These are phyloP conservation scores for Orchestia grillus DNA, from an alignment of 1,140 invertebrate genomes.

Conservation along the genomic window DNA sequence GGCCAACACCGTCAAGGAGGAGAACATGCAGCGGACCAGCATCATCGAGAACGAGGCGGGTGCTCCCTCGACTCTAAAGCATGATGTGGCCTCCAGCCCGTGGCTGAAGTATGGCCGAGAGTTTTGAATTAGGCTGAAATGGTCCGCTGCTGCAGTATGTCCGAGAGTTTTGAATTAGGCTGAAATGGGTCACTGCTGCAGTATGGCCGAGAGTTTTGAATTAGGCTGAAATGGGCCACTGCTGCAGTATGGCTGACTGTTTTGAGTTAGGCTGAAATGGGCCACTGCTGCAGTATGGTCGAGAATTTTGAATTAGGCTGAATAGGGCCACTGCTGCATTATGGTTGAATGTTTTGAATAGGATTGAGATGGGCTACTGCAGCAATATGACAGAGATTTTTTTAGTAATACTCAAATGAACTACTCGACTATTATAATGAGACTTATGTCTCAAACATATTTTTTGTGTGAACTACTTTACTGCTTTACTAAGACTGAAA, in stretches of 20 bases:
- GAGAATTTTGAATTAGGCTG: background rate
- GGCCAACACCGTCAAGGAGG: slow-evolving; percentile 88
- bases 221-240: background rate
- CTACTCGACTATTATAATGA: background rate
- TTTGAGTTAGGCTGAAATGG: background rate
- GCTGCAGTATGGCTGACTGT: background rate
- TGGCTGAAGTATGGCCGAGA: background rate
- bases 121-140: background rate
- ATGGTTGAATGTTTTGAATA: background rate
- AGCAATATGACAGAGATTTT: background rate
- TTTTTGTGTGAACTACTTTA: background rate
- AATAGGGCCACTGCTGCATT: background rate
- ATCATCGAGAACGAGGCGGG: slow-evolving; percentile 87
- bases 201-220: background rate
- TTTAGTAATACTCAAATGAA: background rate
- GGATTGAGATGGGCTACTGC: background rate
- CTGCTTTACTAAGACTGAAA: background rate
- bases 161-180: background rate
- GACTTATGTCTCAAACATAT: background rate
- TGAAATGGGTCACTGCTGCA: background rate
- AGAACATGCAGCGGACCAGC: slow-evolving; percentile 83
- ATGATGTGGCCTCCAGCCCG: background rate
- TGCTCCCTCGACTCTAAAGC: background rate
- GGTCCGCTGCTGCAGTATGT: background rate
- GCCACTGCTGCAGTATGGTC: background rate